Conservation (phyloP, 37 sponge, comb jelly and placozoan genomes). For the Spongia lamella region DNA sequence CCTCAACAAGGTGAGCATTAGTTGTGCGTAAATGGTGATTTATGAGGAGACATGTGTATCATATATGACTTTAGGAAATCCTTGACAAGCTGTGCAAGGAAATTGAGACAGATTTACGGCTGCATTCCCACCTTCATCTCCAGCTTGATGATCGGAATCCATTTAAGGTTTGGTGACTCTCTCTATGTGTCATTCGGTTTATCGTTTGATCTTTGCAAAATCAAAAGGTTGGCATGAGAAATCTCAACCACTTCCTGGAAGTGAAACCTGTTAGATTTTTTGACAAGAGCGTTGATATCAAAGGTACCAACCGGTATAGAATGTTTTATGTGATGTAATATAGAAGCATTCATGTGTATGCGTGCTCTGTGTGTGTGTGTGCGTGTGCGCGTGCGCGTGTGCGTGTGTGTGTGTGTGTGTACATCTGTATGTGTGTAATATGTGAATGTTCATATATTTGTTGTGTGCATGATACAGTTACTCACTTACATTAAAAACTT, state of each 20-base stretch:
- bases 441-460: background rate
- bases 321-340: background rate
- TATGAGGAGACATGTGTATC: no score
- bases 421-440: no score
- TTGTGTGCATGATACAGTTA: background rate
- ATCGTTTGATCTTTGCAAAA: background rate
- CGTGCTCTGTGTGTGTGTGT: background rate
- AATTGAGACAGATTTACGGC: slow-evolving; percentile 90
- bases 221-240: slow-evolving; percentile 60
- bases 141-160: slow-evolving; percentile 96
- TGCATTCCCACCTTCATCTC: slow-evolving; percentile 81
- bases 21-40: background rate
- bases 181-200: slow-evolving; percentile 16
- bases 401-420: no score
- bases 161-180: slow-evolving; percentile 62
- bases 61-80: slow-evolving; percentile 35
- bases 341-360: background rate
- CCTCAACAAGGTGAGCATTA: slow-evolving; percentile 33
- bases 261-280: slow-evolving; percentile 91
- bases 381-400: no score
- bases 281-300: slow-evolving; percentile 83
- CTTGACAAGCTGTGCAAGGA: slow-evolving; percentile 71
- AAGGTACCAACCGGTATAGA: slow-evolving; percentile 32
- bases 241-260: slow-evolving; percentile 78
- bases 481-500: background rate